phyloP scores from a whole-genome alignment of 2,888 invertebrate genomes.

The Lithophane socia region DNA sequence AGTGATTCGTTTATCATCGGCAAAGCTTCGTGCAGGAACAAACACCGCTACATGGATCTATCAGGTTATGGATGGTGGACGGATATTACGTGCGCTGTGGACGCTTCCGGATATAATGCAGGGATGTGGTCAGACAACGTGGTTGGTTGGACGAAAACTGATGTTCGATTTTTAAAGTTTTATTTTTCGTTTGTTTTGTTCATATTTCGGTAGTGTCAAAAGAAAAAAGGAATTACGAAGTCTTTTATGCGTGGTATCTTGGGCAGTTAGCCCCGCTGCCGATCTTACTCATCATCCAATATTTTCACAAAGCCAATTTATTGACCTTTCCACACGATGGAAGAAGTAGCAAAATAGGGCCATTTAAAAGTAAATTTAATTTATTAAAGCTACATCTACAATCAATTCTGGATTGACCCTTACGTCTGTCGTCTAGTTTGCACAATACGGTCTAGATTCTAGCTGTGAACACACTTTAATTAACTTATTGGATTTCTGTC shows the following conservation, averaged over 20 bases:
- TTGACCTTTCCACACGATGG: background rate
- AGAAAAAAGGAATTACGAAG: too few species aligned
- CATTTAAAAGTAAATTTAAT: constrained; percentile 14
- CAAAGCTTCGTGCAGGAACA: constrained; percentile 50
- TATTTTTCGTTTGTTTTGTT: constrained; percentile 1
- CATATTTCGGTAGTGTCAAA: background rate
- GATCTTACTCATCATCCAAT: background rate
- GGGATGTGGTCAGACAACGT: constrained; percentile 22
- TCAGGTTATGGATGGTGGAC: constrained; percentile 61
- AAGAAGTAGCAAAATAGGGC: background rate
- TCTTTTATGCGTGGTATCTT: too few species aligned
- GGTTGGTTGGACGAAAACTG: constrained; percentile 20
- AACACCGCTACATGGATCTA: constrained; percentile 64
- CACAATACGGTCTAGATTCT: constrained; percentile 17
- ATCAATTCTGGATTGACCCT: constrained; percentile 27
- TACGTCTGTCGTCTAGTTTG: constrained; percentile 13
- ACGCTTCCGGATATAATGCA: constrained; percentile 36
- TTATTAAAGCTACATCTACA: constrained; percentile 21
- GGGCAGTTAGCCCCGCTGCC: background rate
- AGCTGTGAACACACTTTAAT: constrained; percentile 53
- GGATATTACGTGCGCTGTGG: constrained; percentile 66
- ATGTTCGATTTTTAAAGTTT: constrained; percentile 14
- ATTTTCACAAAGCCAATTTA: background rate
- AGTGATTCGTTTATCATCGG: constrained; percentile 57
- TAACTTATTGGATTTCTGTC: constrained; percentile 39